Conservation (phyloP, 2,113 vertebrate genomes). For the Ahaetulla prasina region DNA sequence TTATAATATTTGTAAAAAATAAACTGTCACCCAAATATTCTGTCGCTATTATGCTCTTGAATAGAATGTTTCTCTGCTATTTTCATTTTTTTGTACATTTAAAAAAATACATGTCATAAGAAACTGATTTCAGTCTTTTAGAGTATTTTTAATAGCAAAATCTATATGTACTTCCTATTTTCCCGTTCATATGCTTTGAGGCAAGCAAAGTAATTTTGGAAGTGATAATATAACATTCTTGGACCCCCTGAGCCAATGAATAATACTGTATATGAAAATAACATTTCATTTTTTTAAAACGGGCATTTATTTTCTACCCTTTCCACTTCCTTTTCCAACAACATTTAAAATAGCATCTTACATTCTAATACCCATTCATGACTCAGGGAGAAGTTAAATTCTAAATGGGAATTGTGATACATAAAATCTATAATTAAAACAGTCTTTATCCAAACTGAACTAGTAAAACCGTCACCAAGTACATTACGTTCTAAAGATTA, state of each 20-base stretch:
- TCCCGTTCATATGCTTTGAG: not conserved
- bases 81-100: not conserved
- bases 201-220: not conserved
- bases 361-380: slow-evolving; percentile 8
- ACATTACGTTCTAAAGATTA: not conserved
- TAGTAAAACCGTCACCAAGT: slow-evolving; percentile 15
- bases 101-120: too few species aligned
- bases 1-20: not conserved
- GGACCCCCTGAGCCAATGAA: not conserved
- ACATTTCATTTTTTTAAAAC: not conserved
- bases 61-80: not conserved
- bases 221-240: slow-evolving; percentile 21
- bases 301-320: not conserved
- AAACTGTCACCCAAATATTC: not conserved
- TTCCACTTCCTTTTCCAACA: not conserved
- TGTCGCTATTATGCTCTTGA: not conserved
- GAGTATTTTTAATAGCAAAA: not conserved
- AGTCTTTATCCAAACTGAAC: slow-evolving; percentile 10
- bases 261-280: slow-evolving; percentile 38
- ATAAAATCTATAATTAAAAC: slow-evolving; percentile 8
- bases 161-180: not conserved
- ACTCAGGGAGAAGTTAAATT: slow-evolving; percentile 40
- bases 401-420: not conserved
- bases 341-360: slow-evolving; percentile 3
- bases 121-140: not conserved